phyloP scores from a whole-genome alignment of 92 coral and sea anemone species.

The Palythoa grandis region DNA sequence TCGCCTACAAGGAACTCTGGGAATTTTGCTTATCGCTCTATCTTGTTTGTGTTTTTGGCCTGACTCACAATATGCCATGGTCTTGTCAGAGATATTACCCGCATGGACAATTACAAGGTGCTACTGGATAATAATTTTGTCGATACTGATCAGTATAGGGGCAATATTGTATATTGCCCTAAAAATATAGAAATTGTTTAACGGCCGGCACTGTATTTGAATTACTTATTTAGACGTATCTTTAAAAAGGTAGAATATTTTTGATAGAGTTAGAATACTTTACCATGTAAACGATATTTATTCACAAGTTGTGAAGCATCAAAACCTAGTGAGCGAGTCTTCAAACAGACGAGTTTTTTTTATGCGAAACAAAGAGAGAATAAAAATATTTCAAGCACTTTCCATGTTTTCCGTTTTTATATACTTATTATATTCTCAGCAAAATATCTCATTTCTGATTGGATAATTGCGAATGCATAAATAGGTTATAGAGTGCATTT shows the following conservation, averaged over 20 bases:
- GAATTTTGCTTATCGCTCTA: slow-evolving; percentile 9
- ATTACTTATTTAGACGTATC: neutral
- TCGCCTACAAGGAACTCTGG: slow-evolving; percentile 22
- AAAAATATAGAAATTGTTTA: slow-evolving; percentile 2
- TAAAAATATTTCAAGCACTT: too few species aligned
- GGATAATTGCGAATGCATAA: too few species aligned
- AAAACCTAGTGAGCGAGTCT: too few species aligned
- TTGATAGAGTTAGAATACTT: neutral
- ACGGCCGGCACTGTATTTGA: neutral
- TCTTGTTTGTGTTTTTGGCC: slow-evolving; percentile 33
- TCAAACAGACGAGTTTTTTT: too few species aligned
- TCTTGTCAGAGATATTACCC: slow-evolving; percentile 3
- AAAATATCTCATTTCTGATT: too few species aligned
- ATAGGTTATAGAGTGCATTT: too few species aligned
- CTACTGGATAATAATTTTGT: neutral
- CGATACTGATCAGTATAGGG: slow-evolving; percentile 1
- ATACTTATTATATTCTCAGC: too few species aligned
- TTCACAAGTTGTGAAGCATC: too few species aligned
- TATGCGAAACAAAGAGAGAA: too few species aligned
- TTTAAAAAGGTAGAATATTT: neutral
- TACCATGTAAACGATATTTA: too few species aligned
- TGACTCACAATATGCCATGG: slow-evolving; percentile 10
- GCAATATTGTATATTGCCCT: neutral
- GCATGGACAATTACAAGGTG: slow-evolving; percentile 17
- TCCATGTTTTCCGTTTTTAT: too few species aligned